phyloP scores from a whole-genome alignment of 1,140 invertebrate species.

The Cydia splendana region DNA sequence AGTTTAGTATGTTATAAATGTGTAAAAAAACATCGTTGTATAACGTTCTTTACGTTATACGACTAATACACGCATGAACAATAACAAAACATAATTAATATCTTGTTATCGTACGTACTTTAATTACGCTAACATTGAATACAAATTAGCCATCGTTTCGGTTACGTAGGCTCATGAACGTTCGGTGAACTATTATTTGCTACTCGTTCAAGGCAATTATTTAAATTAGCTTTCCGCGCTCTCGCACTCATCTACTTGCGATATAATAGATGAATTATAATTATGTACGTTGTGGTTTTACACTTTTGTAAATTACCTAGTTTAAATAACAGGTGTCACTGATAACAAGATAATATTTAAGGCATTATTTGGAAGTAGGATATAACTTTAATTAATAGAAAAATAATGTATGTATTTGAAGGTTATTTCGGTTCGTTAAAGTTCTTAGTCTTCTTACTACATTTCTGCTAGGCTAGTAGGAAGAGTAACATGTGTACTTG shows the following conservation, averaged over 20 bases:
- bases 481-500: too few species aligned
- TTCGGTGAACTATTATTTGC: constrained; percentile 21
- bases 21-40: too few species aligned
- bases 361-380: too few species aligned
- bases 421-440: too few species aligned
- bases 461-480: too few species aligned
- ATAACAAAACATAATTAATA: neutral
- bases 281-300: neutral
- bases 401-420: too few species aligned
- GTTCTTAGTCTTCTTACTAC: too few species aligned
- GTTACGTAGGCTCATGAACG: neutral
- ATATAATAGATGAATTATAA: neutral
- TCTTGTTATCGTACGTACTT: constrained; percentile 8
- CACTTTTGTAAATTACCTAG: neutral
- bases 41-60: neutral
- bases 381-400: too few species aligned
- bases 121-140: neutral
- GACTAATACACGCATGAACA: neutral
- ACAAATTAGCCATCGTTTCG: neutral
- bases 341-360: neutral
- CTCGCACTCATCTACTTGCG: constrained; percentile 13
- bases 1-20: too few species aligned
- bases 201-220: constrained; percentile 31
- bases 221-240: constrained; percentile 17
- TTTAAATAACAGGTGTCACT: neutral